phyloP scores from a whole-genome alignment of 2,888 invertebrate genomes.

The Congeria kusceri region DNA sequence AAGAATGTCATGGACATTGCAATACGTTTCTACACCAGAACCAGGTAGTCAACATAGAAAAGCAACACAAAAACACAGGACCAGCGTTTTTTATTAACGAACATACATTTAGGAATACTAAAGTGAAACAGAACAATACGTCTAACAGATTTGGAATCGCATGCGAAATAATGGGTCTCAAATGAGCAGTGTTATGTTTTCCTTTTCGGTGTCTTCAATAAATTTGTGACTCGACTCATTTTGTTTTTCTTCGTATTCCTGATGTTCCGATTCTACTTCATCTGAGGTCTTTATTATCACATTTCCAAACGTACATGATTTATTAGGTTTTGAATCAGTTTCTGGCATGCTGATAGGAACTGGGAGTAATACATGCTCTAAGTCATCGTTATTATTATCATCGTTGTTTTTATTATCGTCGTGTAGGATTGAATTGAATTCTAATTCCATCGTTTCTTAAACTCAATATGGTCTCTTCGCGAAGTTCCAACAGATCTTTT shows the following conservation, averaged over 20 bases:
- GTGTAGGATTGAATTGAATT: slow-evolving; percentile 19
- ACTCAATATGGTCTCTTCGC: slow-evolving; percentile 21
- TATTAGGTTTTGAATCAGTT: background rate
- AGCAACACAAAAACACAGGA: background rate
- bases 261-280: slow-evolving; percentile 14
- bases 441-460: slow-evolving; percentile 23
- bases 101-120: too few relatives aligned
- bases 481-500: slow-evolving; percentile 17
- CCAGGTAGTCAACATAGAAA: slow-evolving; percentile 13
- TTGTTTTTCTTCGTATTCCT: background rate
- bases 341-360: background rate
- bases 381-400: too few relatives aligned
- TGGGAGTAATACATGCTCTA: background rate
- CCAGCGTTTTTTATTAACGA: slow-evolving; percentile 15
- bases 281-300: slow-evolving; percentile 26
- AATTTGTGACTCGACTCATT: background rate
- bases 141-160: slow-evolving; percentile 20
- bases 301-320: slow-evolving; percentile 9
- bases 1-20: slow-evolving; percentile 20
- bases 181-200: background rate
- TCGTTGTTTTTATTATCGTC: background rate
- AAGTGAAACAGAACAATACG: slow-evolving; percentile 16
- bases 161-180: background rate
- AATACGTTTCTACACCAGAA: slow-evolving; percentile 12
- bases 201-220: background rate